These are phyloP conservation scores for Boulengeromyrus knoepffleri DNA, from an alignment of 2,113 vertebrate species.

Conservation along the genomic window DNA sequence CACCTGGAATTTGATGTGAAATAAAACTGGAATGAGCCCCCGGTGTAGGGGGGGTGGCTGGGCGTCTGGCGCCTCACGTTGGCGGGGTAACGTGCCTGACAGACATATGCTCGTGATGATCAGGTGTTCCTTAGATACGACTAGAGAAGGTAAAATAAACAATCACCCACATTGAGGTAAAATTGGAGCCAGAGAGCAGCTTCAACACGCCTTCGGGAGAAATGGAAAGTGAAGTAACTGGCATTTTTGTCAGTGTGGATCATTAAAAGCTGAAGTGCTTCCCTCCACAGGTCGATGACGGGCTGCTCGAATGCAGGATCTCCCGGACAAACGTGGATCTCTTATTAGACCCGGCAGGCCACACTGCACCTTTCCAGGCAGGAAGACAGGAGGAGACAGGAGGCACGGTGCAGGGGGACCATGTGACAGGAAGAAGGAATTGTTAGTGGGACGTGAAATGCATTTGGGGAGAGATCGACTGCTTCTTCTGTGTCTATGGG, in stretches of 20 bases:
- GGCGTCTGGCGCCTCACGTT: neutral
- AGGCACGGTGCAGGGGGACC: conserved; percentile 17
- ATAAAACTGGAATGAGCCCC: neutral
- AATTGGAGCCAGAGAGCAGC: neutral
- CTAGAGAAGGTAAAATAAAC: too few species aligned
- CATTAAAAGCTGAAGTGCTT: neutral
- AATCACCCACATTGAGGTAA: neutral
- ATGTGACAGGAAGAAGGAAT: neutral
- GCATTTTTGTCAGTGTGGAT: neutral
- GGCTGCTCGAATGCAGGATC: conserved; percentile 19
- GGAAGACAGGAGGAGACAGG: conserved; percentile 9
- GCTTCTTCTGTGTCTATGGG: neutral
- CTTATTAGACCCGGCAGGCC: conserved; percentile 45
- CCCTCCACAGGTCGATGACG: conserved; percentile 25
- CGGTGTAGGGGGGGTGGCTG: neutral
- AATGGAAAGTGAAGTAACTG: neutral
- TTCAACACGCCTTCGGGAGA: neutral
- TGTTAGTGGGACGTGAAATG: neutral
- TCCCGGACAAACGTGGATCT: conserved; percentile 23
- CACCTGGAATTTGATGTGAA: neutral
- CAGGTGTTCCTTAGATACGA: neutral
- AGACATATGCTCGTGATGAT: neutral
- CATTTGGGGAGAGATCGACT: neutral
- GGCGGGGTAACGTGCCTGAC: neutral
- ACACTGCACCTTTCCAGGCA: conserved; percentile 29